These are phyloP conservation scores for Temnothorax rugatulus DNA, from an alignment of 2,888 invertebrate species.

Conservation along the genomic window DNA sequence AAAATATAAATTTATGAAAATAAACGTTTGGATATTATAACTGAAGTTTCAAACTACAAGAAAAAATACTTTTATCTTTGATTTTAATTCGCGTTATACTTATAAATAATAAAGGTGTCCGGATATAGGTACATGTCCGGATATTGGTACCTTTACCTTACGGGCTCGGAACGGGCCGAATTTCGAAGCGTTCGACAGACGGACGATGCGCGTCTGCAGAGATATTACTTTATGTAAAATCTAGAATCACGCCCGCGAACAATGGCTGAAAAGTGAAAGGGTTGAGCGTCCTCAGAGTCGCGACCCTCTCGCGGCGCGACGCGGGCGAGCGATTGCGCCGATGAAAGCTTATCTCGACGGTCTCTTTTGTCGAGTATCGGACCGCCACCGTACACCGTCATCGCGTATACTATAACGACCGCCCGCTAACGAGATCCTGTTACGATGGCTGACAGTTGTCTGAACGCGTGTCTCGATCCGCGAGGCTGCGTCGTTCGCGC, in stretches of 20 bases:
- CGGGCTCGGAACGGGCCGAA: not conserved
- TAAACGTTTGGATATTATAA: too few relatives aligned
- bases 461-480: constrained; percentile 56
- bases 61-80: too few relatives aligned
- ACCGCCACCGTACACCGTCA: constrained; percentile 55
- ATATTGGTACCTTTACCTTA: too few relatives aligned
- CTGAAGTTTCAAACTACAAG: too few relatives aligned
- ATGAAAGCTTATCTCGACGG: constrained; percentile 67
- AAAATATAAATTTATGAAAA: too few relatives aligned
- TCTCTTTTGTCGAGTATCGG: constrained; percentile 60
- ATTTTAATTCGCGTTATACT: too few relatives aligned
- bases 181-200: not conserved
- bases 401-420: constrained; percentile 55
- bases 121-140: too few relatives aligned
- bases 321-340: constrained; percentile 39
- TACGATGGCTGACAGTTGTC: constrained; percentile 61
- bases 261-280: constrained; percentile 32
- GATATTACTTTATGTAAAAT: constrained; percentile 6
- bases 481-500: constrained; percentile 18
- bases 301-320: constrained; percentile 1
- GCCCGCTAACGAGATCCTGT: constrained; percentile 69
- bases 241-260: constrained; percentile 11
- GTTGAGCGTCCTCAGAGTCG: constrained; percentile 12
- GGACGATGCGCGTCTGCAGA: not conserved
- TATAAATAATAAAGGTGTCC: too few relatives aligned